Evolutionary conservation across 2,797 vertebrate genomes (phyloP).

Genomic region (Paratrypauchen microcephalus): DNA sequence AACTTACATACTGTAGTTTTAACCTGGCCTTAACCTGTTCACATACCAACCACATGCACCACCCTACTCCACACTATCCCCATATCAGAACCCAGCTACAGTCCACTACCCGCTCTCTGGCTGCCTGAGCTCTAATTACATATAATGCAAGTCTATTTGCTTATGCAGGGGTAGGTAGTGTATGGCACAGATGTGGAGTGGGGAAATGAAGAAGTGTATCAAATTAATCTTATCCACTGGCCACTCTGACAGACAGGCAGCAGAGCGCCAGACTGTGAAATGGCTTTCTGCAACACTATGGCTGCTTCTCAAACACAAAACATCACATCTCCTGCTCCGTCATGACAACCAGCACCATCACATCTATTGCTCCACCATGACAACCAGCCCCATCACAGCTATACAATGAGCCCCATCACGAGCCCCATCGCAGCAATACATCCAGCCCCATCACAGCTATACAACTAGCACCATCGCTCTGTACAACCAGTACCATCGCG

Average conservation of each 20-base stretch:
- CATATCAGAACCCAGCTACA: background rate
- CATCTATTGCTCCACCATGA: no score
- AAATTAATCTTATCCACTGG: slow-evolving; percentile 12
- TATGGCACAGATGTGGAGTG: background rate
- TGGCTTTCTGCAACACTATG: background rate
- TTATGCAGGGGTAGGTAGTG: slow-evolving; percentile 11
- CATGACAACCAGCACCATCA: background rate
- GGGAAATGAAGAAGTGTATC: background rate
- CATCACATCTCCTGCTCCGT: background rate
- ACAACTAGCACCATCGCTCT: no score
- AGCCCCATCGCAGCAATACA: no score
- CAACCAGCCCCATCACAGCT: no score
- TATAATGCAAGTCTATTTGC: slow-evolving; percentile 1
- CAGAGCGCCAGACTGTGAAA: background rate
- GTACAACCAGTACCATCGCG: no score
- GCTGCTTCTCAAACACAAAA: slow-evolving; percentile 5
- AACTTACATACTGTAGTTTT: no score
- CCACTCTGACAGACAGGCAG: slow-evolving; percentile 3
- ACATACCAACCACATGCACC: background rate
- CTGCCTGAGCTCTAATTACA: background rate
- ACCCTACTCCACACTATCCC: background rate
- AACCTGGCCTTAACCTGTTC: background rate
- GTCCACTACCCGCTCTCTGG: background rate
- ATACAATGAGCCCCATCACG: background rate
- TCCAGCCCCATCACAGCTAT: no score